Evolutionary conservation across 2,113 vertebrate species (phyloP), one percentile per base, ranked within the genome.

Genomic region (Salvator merianae): DNA sequence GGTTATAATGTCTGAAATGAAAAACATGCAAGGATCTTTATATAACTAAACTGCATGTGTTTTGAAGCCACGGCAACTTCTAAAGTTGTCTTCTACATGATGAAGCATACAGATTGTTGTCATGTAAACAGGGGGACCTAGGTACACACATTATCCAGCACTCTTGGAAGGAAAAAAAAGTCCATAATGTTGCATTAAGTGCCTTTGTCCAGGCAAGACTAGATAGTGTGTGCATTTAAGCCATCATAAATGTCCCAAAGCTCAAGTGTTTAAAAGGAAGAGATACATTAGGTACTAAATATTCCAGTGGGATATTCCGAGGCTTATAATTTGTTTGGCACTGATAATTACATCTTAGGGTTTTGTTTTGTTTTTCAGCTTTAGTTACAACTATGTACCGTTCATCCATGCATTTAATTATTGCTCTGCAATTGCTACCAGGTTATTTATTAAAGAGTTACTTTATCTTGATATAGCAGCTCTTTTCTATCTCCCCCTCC

Each of bases 371-470:
- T 34, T 94, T 95, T 94, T 89, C 84, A 94, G 94, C 95, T 94
- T 96, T 95, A 94, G 95, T 97, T 96, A 93, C 96, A 96, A 95
- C 92, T 92, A 85, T 94, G 91, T 92, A 92, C 93, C 86, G 92
- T 92, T 96, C 93, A 91, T 88, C 91, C 94, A 90, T 93, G 95
- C 94, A 95, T 96, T 95, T 96, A 97, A 97, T 97, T 97, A 96
- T 92, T 95, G 91, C 90, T 96, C 92, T 95, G 94, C 82, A 84
- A 89, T 95, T 94, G 90, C 94, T 95, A 92, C 93, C 93, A 95
- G 95, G 95, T 96, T 96, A 96, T 96, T 96, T 97, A 96, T 96
- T 96, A 96, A 96, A 94, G 94, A 96, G 94, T 95, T 96, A 93
- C 93, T 96, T 96, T 95, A 96, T 96, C 95, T 95, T 93, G 93